These are phyloP conservation scores for Lycia hirtaria DNA, from an alignment of 2,888 invertebrate genomes.

Conservation along the genomic window DNA sequence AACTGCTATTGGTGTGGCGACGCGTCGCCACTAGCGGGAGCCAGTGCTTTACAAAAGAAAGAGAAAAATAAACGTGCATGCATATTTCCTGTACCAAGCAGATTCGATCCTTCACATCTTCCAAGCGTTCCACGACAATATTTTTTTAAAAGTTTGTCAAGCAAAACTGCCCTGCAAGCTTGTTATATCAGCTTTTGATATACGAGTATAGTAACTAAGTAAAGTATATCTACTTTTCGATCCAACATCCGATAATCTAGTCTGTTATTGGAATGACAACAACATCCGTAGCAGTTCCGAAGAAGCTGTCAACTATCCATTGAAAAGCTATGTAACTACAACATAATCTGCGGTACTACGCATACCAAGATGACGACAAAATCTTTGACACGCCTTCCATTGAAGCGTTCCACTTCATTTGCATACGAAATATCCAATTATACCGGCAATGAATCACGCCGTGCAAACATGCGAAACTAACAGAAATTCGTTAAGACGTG, in stretches of 20 bases:
- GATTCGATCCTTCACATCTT: too few relatives aligned
- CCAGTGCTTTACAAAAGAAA: too few relatives aligned
- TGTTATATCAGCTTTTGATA: background rate
- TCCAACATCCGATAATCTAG: slow-evolving; percentile 36
- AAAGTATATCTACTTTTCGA: background rate
- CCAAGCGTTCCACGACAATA: too few relatives aligned
- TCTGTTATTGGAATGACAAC: slow-evolving; percentile 47
- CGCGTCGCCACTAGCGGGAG: too few relatives aligned
- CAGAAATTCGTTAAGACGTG: slow-evolving; percentile 48
- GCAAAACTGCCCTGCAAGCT: background rate
- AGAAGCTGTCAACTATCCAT: slow-evolving; percentile 54
- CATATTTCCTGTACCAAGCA: too few relatives aligned
- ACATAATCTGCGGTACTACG: slow-evolving; percentile 43
- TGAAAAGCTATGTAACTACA: slow-evolving; percentile 44
- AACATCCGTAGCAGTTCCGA: slow-evolving; percentile 59
- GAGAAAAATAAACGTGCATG: too few relatives aligned
- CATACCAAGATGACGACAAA: slow-evolving; percentile 42
- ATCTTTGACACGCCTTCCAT: slow-evolving; percentile 61
- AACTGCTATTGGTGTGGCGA: too few relatives aligned
- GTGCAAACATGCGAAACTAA: slow-evolving; percentile 37
- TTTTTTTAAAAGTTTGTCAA: too few relatives aligned
- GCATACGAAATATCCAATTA: slow-evolving; percentile 41
- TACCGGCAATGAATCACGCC: slow-evolving; percentile 60
- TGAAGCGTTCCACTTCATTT: slow-evolving; percentile 51
- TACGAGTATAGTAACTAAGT: too few relatives aligned